phyloP scores from a whole-genome alignment of 2,797 vertebrate genomes.

The Leuciscus waleckii region DNA sequence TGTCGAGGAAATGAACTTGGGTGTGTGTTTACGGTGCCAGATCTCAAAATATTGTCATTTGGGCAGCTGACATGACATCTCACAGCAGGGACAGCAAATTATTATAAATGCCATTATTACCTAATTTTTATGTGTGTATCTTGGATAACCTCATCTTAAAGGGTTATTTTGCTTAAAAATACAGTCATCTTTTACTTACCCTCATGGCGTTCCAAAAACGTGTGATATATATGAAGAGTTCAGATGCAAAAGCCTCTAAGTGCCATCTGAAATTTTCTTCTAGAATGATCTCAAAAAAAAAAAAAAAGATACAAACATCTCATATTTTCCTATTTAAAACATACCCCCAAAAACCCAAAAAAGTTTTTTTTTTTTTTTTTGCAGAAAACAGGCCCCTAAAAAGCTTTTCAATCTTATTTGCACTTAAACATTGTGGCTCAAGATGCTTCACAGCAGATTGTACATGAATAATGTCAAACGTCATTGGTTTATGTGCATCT shows the following conservation, averaged over 20 bases:
- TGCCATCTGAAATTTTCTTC: too few species aligned
- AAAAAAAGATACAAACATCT: too few species aligned
- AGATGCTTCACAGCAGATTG: background rate
- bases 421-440: background rate
- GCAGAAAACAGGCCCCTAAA: too few species aligned
- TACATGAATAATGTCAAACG: background rate
- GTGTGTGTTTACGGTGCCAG: constrained; percentile 8
- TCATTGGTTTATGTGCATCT: background rate
- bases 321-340: background rate
- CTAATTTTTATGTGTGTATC: background rate
- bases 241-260: too few species aligned
- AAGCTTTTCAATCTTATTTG: background rate
- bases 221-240: background rate
- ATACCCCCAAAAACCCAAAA: background rate
- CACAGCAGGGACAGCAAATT: background rate
- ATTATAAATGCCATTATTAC: background rate
- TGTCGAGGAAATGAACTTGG: constrained; percentile 9
- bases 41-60: constrained; percentile 23
- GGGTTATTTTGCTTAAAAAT: background rate
- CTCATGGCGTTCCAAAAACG: background rate
- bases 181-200: background rate
- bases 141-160: background rate
- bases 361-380: too few species aligned
- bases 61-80: constrained; percentile 26
- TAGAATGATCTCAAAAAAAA: too few species aligned